Evolutionary conservation across 1,140 invertebrate species (phyloP).

Genomic region (Trinorchestia longiramus): DNA sequence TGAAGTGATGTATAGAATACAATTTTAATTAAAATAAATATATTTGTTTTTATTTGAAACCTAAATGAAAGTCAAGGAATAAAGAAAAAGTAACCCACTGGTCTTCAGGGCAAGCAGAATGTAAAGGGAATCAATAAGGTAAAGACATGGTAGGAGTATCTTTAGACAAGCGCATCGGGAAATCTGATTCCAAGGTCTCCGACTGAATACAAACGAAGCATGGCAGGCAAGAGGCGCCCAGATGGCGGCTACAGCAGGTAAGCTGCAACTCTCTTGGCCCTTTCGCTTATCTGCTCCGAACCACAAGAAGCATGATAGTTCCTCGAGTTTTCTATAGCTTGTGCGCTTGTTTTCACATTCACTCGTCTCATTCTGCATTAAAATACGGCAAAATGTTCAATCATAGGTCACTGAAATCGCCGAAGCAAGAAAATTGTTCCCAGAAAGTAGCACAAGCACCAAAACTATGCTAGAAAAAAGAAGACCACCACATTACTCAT

Average conservation of each 20-base stretch:
- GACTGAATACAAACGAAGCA: constrained; percentile 48
- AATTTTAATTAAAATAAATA: background rate
- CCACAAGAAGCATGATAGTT: background rate
- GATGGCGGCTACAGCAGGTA: background rate
- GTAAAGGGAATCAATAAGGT: constrained; percentile 11
- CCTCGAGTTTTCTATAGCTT: background rate
- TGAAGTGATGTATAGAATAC: background rate
- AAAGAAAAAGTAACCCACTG: background rate
- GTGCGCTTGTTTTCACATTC: no score
- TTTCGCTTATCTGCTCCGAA: background rate
- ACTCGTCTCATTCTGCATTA: no score
- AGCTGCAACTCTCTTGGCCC: background rate
- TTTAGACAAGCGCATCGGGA: constrained; percentile 38
- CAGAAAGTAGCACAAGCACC: no score
- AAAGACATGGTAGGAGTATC: constrained; percentile 18
- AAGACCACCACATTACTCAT: no score
- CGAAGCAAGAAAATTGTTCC: no score
- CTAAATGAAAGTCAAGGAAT: background rate
- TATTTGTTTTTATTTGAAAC: background rate
- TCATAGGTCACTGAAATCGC: no score
- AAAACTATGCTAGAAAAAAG: no score
- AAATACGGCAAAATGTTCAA: no score
- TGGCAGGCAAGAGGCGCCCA: background rate
- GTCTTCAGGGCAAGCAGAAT: background rate
- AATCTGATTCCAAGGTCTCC: constrained; percentile 17